Base-by-base conservation (phyloP, 1,140 invertebrate genomes). In the Vanessa tameamea region DNA sequence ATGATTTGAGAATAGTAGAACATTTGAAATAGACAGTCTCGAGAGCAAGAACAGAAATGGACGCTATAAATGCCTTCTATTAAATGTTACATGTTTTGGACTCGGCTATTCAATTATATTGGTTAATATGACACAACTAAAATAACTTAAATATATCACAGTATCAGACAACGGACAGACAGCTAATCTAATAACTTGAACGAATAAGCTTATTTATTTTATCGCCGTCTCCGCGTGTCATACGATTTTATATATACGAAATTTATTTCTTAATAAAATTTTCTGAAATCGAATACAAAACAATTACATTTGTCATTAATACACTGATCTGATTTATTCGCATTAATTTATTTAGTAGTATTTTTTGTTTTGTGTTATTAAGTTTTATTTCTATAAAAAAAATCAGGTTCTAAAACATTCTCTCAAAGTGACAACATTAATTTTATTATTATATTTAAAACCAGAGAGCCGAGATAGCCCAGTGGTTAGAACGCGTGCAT, bases 181-280 rank as follows among this genome's bases (percentile, higher is more conserved):
- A 67, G 65, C 26, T 43, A 55, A 67, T 67, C 26, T 23, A 67
- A 67, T 67, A 55, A 16, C 50, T 16, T 68, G 51, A 57, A 47
- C 66, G 66, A 57, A 68, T 59, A 59, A 43, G n/a, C 51, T 55
- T 57, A 68, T 68, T 57, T 57, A 68, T 68, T 68, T 68, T 68
- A 68, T 68, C 50, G 66, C 16, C 53, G 55, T 47, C 53, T 59
- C 15, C 20, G 47, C 12, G 12, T 59, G 37, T 68, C 53, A 68
- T 53, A 68, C 53, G 13, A 43, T 59, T 57, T 55, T 20, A 59
- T 57, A 59, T 47, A 26, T 37, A 26, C 13, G 26, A 61, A 61
- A 13, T 61, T n/a, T 7, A 37, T 23, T 31, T 37, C 31, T 37
- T 57, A 26, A 23, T 31, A 37, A 61, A 61, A 14, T 7, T 37